Conservation (phyloP, 2,113 vertebrate genomes). For the Seriola quinqueradiata region DNA sequence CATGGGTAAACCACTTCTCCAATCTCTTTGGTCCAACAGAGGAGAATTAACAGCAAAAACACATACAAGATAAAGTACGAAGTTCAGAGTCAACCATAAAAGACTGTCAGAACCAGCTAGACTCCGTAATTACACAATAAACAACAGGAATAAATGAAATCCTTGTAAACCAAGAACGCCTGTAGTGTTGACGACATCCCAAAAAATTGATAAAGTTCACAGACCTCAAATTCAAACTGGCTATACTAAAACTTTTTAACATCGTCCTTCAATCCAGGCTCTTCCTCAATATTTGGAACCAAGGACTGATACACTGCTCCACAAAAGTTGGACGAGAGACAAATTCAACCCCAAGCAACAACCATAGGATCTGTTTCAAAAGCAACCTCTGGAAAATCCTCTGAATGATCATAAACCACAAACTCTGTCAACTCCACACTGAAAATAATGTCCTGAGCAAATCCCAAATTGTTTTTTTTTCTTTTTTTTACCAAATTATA, state of each 20-base stretch:
- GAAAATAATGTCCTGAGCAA: background rate
- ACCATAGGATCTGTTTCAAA: background rate
- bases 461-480: background rate
- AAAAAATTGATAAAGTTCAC: too few relatives aligned
- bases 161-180: too few relatives aligned
- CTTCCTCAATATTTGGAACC: too few relatives aligned
- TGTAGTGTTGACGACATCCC: too few relatives aligned
- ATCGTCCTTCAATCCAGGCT: background rate
- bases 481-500: background rate
- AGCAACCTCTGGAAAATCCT: background rate
- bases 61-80: background rate
- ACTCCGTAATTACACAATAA: too few relatives aligned
- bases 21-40: background rate
- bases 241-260: background rate
- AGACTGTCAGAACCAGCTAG: background rate
- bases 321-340: too few relatives aligned
- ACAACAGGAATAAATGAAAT: too few relatives aligned
- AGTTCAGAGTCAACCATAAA: background rate
- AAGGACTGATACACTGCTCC: too few relatives aligned
- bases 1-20: background rate
- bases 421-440: background rate
- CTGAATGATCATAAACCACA: background rate
- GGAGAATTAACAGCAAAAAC: background rate
- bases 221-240: too few relatives aligned
- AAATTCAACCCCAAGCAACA: background rate